phyloP scores from a whole-genome alignment of 2,888 invertebrate species.

The Formica aserva region DNA sequence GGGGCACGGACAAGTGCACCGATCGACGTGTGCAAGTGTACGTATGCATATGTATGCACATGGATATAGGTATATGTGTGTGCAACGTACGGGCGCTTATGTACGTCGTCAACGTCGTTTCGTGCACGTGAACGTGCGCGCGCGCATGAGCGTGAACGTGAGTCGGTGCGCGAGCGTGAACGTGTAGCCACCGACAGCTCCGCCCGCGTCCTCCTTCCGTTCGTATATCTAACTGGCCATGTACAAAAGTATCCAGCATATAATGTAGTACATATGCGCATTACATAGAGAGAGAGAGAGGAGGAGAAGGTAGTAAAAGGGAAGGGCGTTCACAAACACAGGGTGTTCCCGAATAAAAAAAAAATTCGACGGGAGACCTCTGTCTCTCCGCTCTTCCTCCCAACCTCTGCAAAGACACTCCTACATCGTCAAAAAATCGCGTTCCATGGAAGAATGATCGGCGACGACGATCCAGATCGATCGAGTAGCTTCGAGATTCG shows the following conservation, averaged over 20 bases:
- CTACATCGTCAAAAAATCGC: conserved; percentile 30
- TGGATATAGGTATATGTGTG: conserved; percentile 30
- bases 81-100: conserved; percentile 66
- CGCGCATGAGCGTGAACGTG: conserved; percentile 70
- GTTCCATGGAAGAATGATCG: not conserved
- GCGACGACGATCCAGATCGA: not conserved
- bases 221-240: conserved; percentile 75
- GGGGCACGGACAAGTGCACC: conserved; percentile 81
- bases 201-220: conserved; percentile 68
- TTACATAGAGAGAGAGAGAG: conserved; percentile 69
- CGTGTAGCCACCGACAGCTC: conserved; percentile 76
- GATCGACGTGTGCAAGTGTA: conserved; percentile 55
- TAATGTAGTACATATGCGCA: conserved; percentile 78
- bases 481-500: not conserved
- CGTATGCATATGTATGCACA: not conserved
- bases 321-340: conserved; percentile 72
- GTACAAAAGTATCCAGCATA: conserved; percentile 73
- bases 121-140: conserved; percentile 64
- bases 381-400: conserved; percentile 11
- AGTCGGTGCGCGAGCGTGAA: conserved; percentile 70
- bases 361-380: conserved; percentile 64
- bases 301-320: conserved; percentile 48
- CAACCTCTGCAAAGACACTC: conserved; percentile 9
- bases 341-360: conserved; percentile 75
- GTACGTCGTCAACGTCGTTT: conserved; percentile 52